Evolutionary conservation across 2,888 invertebrate genomes (phyloP).

Genomic region (Ametastegia equiseti): DNA sequence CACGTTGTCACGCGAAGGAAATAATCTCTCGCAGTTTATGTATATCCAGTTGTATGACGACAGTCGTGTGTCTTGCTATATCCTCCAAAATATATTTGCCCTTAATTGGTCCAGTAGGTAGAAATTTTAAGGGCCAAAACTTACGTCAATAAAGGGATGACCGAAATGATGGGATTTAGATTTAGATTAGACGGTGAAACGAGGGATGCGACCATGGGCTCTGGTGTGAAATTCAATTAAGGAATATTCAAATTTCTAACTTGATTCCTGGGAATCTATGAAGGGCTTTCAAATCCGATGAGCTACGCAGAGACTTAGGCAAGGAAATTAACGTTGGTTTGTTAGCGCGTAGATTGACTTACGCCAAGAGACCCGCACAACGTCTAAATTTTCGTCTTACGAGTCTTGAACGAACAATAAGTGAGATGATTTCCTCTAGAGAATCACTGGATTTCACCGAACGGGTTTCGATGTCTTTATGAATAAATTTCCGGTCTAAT

Average conservation of each 20-base stretch:
- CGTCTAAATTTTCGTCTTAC: not conserved
- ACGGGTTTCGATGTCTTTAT: not conserved
- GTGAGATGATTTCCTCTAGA: not conserved
- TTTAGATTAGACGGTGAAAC: not conserved
- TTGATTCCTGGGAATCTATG: not conserved
- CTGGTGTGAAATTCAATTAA: not conserved
- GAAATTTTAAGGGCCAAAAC: not conserved
- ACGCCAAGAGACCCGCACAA: too few relatives aligned
- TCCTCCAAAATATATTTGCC: not conserved
- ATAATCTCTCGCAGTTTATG: too few relatives aligned
- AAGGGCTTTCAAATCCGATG: not conserved
- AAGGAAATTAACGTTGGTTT: not conserved
- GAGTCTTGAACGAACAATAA: not conserved
- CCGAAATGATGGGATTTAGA: not conserved
- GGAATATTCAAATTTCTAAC: not conserved
- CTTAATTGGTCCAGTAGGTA: not conserved
- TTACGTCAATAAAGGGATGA: not conserved
- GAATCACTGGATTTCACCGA: not conserved
- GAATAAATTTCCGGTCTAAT: conserved; percentile 11
- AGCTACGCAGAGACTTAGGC: not conserved
- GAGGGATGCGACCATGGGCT: not conserved
- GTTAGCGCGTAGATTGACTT: not conserved
- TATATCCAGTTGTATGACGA: not conserved
- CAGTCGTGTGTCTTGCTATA: not conserved
- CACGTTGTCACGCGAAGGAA: not conserved